Conservation (phyloP, 2,888 invertebrate genomes). For the Netelia inedita region DNA sequence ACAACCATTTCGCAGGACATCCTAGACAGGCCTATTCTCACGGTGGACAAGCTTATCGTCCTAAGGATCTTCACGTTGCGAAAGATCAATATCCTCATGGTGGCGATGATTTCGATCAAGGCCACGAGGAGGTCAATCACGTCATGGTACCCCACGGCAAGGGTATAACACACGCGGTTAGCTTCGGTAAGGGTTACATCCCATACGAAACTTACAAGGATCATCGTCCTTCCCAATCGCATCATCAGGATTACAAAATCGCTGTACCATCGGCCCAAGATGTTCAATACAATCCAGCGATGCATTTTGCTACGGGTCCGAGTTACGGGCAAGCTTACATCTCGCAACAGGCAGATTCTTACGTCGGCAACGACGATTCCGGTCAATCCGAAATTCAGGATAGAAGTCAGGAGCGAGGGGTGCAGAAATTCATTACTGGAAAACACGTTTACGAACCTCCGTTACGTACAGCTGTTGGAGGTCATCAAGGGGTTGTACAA, state of each 20-base stretch:
- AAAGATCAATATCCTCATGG: constrained; percentile 71
- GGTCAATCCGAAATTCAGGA: constrained; percentile 22
- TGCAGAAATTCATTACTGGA: background rate
- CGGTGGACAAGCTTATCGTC: constrained; percentile 24
- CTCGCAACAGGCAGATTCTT: constrained; percentile 51
- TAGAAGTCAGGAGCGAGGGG: constrained; percentile 29
- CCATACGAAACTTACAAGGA: constrained; percentile 78
- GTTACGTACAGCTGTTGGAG: background rate
- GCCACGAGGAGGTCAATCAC: constrained; percentile 76
- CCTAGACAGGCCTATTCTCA: constrained; percentile 18
- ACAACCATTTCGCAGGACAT: constrained; percentile 41
- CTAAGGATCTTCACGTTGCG: constrained; percentile 28
- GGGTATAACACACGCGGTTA: constrained; percentile 74
- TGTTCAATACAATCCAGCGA: constrained; percentile 2
- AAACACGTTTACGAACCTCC: constrained; percentile 2
- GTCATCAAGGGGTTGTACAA: background rate
- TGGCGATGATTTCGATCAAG: constrained; percentile 79
- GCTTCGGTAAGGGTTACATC: constrained; percentile 80
- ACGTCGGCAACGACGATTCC: constrained; percentile 22
- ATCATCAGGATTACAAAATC: constrained; percentile 60
- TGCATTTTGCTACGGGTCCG: constrained; percentile 19
- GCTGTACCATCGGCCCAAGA: constrained; percentile 1
- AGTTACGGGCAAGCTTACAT: constrained; percentile 26
- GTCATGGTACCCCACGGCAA: constrained; percentile 78
- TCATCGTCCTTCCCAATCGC: constrained; percentile 61